A percentile compares a stretch with the other conserved stretches of the same genome.
Evolutionary conservation across 1,140 invertebrate genomes (phyloP).

Genomic region (Drosophila kohkoa): DNA sequence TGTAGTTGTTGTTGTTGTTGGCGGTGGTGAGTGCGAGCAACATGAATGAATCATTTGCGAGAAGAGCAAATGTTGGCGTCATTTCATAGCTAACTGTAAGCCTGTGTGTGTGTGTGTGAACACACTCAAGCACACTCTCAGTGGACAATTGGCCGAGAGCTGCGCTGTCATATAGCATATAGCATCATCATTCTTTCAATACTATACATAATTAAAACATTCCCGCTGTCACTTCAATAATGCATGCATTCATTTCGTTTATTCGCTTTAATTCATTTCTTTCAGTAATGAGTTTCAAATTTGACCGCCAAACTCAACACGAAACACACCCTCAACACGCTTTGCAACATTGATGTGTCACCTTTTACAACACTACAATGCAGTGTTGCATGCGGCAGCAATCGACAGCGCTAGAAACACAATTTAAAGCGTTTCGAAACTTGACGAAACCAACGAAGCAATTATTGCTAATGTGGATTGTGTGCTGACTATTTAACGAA

Average conservation of each 20-base stretch:
- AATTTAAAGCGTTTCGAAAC: neutral
- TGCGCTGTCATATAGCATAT: constrained; percentile 27
- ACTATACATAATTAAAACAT: neutral
- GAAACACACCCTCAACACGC: neutral
- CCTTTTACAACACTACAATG: constrained; percentile 21
- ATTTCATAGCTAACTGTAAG: constrained; percentile 48
- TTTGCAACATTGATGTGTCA: constrained; percentile 28
- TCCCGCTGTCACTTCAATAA: neutral
- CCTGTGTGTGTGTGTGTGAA: constrained; percentile 24
- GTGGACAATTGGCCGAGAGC: constrained; percentile 32
- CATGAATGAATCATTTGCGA: constrained; percentile 74
- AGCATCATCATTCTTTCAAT: neutral
- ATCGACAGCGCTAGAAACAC: neutral
- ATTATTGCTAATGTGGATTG: neutral
- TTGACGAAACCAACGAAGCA: neutral
- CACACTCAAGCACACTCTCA: constrained; percentile 5
- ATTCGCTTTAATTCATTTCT: neutral
- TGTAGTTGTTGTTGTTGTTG: neutral
- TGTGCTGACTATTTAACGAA: constrained; percentile 1
- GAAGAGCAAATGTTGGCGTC: constrained; percentile 69
- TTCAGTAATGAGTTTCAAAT: constrained; percentile 6
- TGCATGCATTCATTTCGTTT: neutral
- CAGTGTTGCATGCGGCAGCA: constrained; percentile 11
- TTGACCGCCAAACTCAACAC: constrained; percentile 2
- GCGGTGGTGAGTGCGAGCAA: constrained; percentile 27